Evolutionary conservation across 2,113 vertebrate genomes (phyloP).

Genomic region (Chaenocephalus aceratus): DNA sequence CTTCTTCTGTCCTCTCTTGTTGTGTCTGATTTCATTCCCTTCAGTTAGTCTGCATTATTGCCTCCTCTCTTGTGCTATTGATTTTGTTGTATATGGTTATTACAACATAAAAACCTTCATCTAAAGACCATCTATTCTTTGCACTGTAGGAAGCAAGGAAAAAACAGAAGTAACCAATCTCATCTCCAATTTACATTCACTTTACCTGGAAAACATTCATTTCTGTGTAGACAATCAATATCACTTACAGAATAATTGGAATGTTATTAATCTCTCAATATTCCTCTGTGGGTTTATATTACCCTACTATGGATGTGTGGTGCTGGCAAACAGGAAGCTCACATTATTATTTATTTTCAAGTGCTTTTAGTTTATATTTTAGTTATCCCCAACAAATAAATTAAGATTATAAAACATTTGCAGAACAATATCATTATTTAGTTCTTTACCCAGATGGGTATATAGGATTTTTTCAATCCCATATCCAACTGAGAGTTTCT

Average conservation of each 20-base stretch:
- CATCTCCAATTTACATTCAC: conserved; percentile 81
- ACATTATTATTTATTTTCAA: conserved; percentile 13
- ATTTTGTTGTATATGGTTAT: conserved; percentile 96
- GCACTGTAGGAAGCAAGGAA: conserved; percentile 70
- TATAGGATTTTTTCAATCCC: conserved; percentile 6
- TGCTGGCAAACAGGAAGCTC: conserved; percentile 22
- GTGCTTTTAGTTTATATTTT: conserved; percentile 6
- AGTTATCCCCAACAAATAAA: background rate
- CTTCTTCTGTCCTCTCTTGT: conserved; percentile 78
- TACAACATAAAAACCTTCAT: conserved; percentile 92
- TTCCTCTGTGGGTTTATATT: conserved; percentile 90
- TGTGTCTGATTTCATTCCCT: conserved; percentile 93
- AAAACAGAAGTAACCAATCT: conserved; percentile 45
- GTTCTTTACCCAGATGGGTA: background rate
- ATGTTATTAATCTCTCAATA: conserved; percentile 93
- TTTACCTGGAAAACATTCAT: conserved; percentile 91
- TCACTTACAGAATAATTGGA: conserved; percentile 89
- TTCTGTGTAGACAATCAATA: conserved; percentile 92
- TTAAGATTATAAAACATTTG: conserved; percentile 20
- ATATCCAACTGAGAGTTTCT: conserved; percentile 9
- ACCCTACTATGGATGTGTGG: conserved; percentile 82
- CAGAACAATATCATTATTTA: background rate
- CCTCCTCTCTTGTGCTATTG: conserved; percentile 91
- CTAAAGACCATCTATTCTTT: conserved; percentile 83
- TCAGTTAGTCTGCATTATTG: conserved; percentile 90